phyloP scores from a whole-genome alignment of 2,113 vertebrate genomes.

The Campylomormyrus tamandua region DNA sequence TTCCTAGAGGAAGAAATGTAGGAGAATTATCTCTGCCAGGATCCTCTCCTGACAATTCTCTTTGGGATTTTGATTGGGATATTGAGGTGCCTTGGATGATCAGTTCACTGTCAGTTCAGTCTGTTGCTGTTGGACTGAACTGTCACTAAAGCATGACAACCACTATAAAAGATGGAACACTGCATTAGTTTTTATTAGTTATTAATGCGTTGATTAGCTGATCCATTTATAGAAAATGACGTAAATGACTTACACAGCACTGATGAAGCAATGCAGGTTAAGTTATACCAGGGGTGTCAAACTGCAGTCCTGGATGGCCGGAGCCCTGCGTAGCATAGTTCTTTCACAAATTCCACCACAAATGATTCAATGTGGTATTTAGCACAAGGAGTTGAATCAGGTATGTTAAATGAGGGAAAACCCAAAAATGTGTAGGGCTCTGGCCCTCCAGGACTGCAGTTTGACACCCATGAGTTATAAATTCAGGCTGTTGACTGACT shows the following conservation, averaged over 20 bases:
- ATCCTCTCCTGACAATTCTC: neutral
- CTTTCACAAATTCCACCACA: too few relatives aligned
- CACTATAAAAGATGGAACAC: neutral
- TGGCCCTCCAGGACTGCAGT: too few relatives aligned
- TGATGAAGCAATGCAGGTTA: neutral
- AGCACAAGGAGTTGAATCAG: too few relatives aligned
- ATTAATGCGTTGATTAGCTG: neutral
- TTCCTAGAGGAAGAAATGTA: neutral
- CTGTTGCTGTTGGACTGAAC: neutral
- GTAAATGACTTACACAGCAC: neutral
- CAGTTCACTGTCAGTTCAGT: neutral
- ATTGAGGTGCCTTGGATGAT: neutral
- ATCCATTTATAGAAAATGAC: neutral
- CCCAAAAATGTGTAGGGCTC: too few relatives aligned
- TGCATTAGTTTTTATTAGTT: neutral
- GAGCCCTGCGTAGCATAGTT: too few relatives aligned
- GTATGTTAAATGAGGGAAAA: too few relatives aligned
- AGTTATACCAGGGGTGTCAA: neutral
- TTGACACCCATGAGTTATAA: neutral
- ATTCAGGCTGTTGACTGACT: neutral
- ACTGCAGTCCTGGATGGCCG: too few relatives aligned
- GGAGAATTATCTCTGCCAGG: neutral
- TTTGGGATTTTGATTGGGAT: neutral
- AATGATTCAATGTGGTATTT: too few relatives aligned
- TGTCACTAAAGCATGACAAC: neutral